These are phyloP conservation scores for Sinocyclocheilus rhinocerous DNA, from an alignment of 2,113 vertebrate species.

Conservation along the genomic window DNA sequence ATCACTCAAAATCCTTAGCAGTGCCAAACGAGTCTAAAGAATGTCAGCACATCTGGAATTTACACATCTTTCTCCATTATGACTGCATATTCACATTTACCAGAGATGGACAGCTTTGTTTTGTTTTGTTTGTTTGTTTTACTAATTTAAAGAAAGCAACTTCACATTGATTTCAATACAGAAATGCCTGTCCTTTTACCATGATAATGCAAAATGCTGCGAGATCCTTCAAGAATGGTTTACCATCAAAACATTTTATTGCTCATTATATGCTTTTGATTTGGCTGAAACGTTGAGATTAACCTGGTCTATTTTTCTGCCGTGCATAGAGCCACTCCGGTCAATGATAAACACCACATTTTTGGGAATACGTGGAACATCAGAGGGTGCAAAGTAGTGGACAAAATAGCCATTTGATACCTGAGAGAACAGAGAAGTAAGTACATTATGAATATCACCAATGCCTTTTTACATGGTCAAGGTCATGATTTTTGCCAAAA, in stretches of 20 bases:
- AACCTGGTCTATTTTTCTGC: no score
- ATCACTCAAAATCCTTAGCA: slow-evolving; percentile 86
- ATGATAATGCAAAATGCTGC: not conserved
- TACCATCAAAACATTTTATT: no score
- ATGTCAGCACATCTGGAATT: not conserved
- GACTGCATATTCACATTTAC: no score
- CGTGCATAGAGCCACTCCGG: slow-evolving; percentile 70
- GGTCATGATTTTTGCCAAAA: no score
- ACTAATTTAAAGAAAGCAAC: not conserved
- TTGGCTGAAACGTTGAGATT: no score
- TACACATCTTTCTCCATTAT: not conserved
- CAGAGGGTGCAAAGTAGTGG: slow-evolving; percentile 89
- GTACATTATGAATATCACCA: no score
- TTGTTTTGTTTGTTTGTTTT: no score
- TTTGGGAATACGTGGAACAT: slow-evolving; percentile 82
- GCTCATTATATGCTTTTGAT: no score
- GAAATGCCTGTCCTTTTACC: not conserved
- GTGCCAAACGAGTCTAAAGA: slow-evolving; percentile 83
- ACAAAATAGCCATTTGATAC: slow-evolving; percentile 85
- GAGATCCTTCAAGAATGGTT: not conserved
- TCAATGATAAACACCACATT: slow-evolving; percentile 92
- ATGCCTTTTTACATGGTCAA: not conserved
- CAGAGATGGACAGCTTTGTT: not conserved
- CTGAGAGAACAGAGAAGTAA: slow-evolving; percentile 65
- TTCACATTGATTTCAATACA: not conserved